Evolutionary conservation across 2,797 vertebrate species (phyloP), one percentile per base, ranked within the genome.

Genomic region (Paguma larvata): DNA sequence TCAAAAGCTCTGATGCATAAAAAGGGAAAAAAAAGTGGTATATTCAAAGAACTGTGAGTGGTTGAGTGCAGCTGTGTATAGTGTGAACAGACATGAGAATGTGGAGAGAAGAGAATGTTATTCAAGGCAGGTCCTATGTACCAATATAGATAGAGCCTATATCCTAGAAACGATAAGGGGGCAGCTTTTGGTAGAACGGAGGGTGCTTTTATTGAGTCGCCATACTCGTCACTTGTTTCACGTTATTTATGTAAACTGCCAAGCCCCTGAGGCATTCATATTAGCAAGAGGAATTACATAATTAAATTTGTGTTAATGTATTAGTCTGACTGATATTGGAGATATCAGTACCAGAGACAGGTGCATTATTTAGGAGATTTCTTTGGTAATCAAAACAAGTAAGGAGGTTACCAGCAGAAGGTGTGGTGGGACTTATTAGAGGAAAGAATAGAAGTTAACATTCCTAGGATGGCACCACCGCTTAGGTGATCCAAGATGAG

Each of bases 101-200:
- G 48, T 46, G 14, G 7, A 78, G 8, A 79, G 25, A 85, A 48
- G 4, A 62, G 3, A 1, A 12, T n/a, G 84, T 93, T 75, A 30
- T 70, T 59, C 23, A 77, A 79, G 6, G 25, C 6, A 46, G 9
- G 1, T 84, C 2, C 44, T 25, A 27, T 38, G 14, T 79, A 19
- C 8, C 25, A 75, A 46, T 25, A 65, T 13, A 38, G 63, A 72
- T 12, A 30, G 2, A 53, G 15, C 67, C 21, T 59, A 1, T 41
- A 15, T 67, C 59, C 8, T 46, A 78, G 48, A 96, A 95, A 70
- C 11, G 0, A 38, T 46, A 67, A 38, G 0, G 68, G 56, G 13
- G 23, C 1, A 34, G 1, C 32, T 85, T 91, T 78, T 77, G 12
- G 83, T 94, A 78, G 67, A 96, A 89, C 1, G 34, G 65, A 96